phyloP scores from a whole-genome alignment of 2,113 vertebrate species.

The Trematomus loennbergii region DNA sequence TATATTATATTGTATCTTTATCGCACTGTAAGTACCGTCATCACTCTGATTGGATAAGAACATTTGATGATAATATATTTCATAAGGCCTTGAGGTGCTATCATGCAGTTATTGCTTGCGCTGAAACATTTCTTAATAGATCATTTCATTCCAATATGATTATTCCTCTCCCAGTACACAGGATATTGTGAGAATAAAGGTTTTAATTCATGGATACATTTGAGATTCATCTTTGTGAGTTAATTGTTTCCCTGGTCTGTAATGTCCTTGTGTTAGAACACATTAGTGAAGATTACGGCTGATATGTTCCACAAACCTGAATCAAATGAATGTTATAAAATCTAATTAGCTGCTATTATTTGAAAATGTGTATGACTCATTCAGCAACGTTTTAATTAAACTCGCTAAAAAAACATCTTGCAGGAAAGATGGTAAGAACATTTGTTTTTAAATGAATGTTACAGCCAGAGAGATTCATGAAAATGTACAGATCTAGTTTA shows the following conservation, averaged over 20 bases:
- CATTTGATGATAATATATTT: neutral
- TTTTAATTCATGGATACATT: neutral
- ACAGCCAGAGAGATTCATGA: neutral
- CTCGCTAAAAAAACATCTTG: too few species aligned
- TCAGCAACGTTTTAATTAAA: neutral
- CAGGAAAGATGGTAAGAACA: neutral
- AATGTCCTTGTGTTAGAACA: neutral
- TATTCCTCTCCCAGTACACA: neutral
- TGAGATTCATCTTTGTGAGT: neutral
- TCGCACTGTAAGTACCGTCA: neutral
- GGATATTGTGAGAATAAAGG: neutral
- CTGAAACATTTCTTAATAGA: neutral
- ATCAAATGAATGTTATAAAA: neutral
- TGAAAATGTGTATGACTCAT: too few species aligned
- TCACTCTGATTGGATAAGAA: neutral
- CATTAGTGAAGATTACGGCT: neutral
- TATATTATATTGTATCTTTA: neutral
- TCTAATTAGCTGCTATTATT: neutral
- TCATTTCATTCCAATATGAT: neutral
- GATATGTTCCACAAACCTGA: neutral
- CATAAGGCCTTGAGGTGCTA: neutral
- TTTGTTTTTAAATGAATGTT: neutral
- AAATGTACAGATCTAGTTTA: neutral
- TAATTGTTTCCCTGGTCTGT: neutral
- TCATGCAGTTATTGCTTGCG: neutral